A percentile compares a stretch with the other conserved stretches of the same genome.
Conservation (phyloP, 2,888 invertebrate genomes). For the Lochmaea capreae region DNA sequence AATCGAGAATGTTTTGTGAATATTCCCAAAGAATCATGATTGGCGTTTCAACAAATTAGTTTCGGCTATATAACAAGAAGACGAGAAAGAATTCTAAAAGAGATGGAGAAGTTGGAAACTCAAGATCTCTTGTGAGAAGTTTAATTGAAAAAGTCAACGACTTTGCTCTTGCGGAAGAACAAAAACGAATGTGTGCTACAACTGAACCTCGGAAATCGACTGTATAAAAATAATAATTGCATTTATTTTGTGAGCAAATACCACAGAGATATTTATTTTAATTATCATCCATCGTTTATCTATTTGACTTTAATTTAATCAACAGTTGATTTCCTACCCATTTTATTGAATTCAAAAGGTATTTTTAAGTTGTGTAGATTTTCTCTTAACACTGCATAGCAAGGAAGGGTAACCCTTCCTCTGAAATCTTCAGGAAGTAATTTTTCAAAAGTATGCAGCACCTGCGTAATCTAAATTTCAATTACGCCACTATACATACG, state of each 20-base stretch:
- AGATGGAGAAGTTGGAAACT: conserved; percentile 37
- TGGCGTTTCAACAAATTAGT: conserved; percentile 55
- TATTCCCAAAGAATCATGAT: conserved; percentile 53
- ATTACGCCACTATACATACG: no score
- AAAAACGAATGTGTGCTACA: conserved; percentile 25
- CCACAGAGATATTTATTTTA: neutral
- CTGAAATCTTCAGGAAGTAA: no score
- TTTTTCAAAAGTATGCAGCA: no score
- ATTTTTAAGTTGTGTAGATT: no score
- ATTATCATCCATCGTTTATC: no score
- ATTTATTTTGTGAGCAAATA: conserved; percentile 5
- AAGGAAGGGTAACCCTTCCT: no score
- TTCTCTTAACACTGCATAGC: no score
- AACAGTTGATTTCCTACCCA: no score
- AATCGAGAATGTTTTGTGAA: conserved; percentile 50
- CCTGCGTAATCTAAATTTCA: no score
- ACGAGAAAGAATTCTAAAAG: conserved; percentile 36
- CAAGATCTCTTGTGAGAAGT: conserved; percentile 52
- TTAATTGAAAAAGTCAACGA: conserved; percentile 55
- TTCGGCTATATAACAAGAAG: conserved; percentile 53
- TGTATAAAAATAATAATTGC: conserved; percentile 1
- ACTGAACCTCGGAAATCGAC: conserved; percentile 7
- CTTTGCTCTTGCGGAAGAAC: conserved; percentile 39
- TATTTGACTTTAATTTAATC: no score
- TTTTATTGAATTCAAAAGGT: no score